Evolutionary conservation across 2,113 vertebrate genomes (phyloP).

Genomic region (Apodemus sylvaticus): DNA sequence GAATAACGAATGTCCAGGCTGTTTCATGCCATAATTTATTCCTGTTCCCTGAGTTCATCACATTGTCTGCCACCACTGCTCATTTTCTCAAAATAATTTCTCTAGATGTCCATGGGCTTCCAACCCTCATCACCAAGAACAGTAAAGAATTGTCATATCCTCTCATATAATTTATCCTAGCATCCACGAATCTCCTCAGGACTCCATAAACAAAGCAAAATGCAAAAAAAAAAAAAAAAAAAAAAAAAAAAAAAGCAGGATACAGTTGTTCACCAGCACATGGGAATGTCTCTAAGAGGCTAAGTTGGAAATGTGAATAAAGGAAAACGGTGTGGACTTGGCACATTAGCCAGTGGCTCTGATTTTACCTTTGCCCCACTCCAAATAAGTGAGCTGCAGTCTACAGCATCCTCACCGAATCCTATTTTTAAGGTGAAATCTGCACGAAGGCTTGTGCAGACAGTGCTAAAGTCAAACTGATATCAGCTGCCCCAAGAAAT

Average conservation of each 20-base stretch:
- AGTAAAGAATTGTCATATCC: slow-evolving; percentile 84
- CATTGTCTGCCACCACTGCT: slow-evolving; percentile 82
- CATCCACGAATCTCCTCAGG: slow-evolving; percentile 83
- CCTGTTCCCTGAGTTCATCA: slow-evolving; percentile 82
- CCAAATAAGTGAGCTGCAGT: not conserved
- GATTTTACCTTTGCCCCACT: slow-evolving; percentile 35
- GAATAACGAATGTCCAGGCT: slow-evolving; percentile 82
- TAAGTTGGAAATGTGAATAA: not conserved
- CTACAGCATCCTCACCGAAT: not conserved
- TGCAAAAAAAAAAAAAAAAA: slow-evolving; percentile 81
- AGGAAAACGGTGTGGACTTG: slow-evolving; percentile 42
- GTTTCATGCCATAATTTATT: slow-evolving; percentile 80
- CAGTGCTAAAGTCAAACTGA: not conserved
- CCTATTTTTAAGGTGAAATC: slow-evolving; percentile 30
- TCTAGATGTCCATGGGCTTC: slow-evolving; percentile 82
- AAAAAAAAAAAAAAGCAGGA: slow-evolving; percentile 76
- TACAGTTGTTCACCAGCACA: slow-evolving; percentile 69
- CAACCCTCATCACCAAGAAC: slow-evolving; percentile 78
- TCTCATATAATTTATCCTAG: slow-evolving; percentile 80
- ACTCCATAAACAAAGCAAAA: slow-evolving; percentile 83
- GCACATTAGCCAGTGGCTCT: slow-evolving; percentile 56
- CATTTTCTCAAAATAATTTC: slow-evolving; percentile 87
- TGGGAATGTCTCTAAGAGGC: not conserved
- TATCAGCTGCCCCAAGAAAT: not conserved
- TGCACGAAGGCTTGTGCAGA: not conserved